phyloP scores from a whole-genome alignment of 2,888 invertebrate species.

The Sussaba pulchella region DNA sequence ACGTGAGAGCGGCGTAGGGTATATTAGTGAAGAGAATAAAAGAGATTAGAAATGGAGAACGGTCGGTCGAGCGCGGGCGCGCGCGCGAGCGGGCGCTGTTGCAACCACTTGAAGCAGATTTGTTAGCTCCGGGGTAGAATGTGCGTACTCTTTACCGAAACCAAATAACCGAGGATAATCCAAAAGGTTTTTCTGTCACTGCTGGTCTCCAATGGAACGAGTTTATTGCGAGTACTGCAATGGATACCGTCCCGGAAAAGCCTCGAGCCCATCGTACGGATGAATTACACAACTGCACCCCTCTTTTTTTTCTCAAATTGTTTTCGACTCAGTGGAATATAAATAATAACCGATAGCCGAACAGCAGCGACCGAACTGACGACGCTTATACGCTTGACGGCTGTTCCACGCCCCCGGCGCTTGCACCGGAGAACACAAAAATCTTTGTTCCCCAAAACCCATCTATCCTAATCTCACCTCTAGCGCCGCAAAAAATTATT shows the following conservation, averaged over 20 bases:
- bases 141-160: constrained; percentile 37
- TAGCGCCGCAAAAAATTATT: no score
- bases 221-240: constrained; percentile 60
- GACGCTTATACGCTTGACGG: constrained; percentile 65
- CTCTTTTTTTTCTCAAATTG: no score
- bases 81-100: background rate
- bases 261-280: background rate
- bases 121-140: constrained; percentile 33
- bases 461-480: no score
- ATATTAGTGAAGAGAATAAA: constrained; percentile 37
- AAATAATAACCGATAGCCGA: constrained; percentile 45
- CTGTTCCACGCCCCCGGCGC: constrained; percentile 63
- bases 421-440: constrained; percentile 22
- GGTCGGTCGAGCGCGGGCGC: constrained; percentile 45
- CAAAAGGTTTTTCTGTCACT: constrained; percentile 61
- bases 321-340: constrained; percentile 26
- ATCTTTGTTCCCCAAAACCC: background rate
- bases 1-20: constrained; percentile 33
- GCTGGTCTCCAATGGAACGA: constrained; percentile 63
- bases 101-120: constrained; percentile 36
- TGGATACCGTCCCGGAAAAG: constrained; percentile 43
- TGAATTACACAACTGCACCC: constrained; percentile 8
- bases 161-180: constrained; percentile 50
- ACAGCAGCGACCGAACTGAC: constrained; percentile 52
- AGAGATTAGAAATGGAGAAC: constrained; percentile 67